phyloP scores from a whole-genome alignment of 2,888 invertebrate species.

The Hyposoter didymator region DNA sequence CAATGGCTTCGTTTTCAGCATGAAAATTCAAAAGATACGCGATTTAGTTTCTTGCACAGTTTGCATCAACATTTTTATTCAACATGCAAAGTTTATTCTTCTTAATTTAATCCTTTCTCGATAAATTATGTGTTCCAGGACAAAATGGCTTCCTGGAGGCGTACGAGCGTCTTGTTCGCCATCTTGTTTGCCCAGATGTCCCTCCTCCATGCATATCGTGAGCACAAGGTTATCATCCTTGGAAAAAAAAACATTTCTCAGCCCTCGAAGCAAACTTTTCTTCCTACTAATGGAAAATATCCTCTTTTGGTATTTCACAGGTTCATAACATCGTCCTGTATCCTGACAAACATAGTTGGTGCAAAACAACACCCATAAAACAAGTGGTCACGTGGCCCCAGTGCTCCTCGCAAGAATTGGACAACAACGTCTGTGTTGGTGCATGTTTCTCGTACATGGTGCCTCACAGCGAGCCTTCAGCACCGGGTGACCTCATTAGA shows the following conservation, averaged over 20 bases:
- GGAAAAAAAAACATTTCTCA: constrained; percentile 1
- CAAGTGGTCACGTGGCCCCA: constrained; percentile 89
- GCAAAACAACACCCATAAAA: constrained; percentile 88
- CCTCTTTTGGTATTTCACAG: constrained; percentile 79
- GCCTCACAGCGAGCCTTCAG: constrained; percentile 88
- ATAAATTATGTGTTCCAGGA: constrained; percentile 71
- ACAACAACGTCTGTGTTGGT: constrained; percentile 90
- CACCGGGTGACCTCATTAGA: constrained; percentile 87
- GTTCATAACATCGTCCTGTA: constrained; percentile 90
- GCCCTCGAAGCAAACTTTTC: neutral
- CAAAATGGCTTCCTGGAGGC: constrained; percentile 78
- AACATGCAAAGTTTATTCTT: neutral
- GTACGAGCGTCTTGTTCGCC: constrained; percentile 71
- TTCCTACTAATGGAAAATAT: neutral
- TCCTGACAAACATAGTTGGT: constrained; percentile 90
- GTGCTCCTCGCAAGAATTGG: constrained; percentile 87
- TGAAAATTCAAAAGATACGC: neutral
- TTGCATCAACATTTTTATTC: neutral
- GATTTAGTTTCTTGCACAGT: neutral
- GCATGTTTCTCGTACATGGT: constrained; percentile 90
- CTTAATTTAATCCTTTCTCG: neutral
- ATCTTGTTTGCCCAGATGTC: constrained; percentile 75
- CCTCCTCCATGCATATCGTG: constrained; percentile 80
- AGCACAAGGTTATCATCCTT: constrained; percentile 80
- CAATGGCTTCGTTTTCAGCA: neutral